These are phyloP conservation scores for Chymomyza amoena DNA, from an alignment of 2,888 invertebrate genomes.

Conservation along the genomic window DNA sequence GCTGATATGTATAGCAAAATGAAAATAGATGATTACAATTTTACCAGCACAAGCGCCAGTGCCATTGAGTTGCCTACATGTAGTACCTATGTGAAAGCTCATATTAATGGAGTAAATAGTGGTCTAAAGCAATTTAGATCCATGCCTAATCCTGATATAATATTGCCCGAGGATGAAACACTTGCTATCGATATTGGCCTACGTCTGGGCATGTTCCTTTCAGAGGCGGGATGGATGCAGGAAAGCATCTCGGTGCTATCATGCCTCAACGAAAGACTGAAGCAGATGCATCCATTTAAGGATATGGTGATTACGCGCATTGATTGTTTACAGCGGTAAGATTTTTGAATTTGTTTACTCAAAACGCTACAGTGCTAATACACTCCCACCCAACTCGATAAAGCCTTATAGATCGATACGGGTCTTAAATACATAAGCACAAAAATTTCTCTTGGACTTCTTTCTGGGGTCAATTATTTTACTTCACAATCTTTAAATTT, in stretches of 20 bases:
- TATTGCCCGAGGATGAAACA: conserved; percentile 29
- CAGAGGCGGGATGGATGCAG: conserved; percentile 92
- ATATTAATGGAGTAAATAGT: background rate
- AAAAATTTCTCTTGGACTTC: too few species aligned
- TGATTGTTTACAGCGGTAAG: conserved; percentile 91
- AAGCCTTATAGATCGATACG: too few species aligned
- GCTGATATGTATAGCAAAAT: conserved; percentile 7
- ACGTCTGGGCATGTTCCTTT: conserved; percentile 86
- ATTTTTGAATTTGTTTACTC: background rate
- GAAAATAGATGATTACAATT: conserved; percentile 4
- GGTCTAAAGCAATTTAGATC: background rate
- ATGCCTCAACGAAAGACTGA: conserved; percentile 84
- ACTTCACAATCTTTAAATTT: too few species aligned
- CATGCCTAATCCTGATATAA: background rate
- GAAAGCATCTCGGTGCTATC: conserved; percentile 87
- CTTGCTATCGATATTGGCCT: conserved; percentile 74
- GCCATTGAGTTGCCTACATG: background rate
- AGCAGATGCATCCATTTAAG: conserved; percentile 80
- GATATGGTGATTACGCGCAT: conserved; percentile 84
- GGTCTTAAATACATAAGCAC: too few species aligned
- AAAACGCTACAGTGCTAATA: too few species aligned
- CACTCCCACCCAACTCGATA: too few species aligned
- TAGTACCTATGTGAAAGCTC: background rate
- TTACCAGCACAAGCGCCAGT: background rate
- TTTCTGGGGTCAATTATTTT: too few species aligned